These are phyloP conservation scores for Tokudaia tokunoshimensis DNA, from an alignment of 2,797 vertebrate genomes.

Conservation along the genomic window DNA sequence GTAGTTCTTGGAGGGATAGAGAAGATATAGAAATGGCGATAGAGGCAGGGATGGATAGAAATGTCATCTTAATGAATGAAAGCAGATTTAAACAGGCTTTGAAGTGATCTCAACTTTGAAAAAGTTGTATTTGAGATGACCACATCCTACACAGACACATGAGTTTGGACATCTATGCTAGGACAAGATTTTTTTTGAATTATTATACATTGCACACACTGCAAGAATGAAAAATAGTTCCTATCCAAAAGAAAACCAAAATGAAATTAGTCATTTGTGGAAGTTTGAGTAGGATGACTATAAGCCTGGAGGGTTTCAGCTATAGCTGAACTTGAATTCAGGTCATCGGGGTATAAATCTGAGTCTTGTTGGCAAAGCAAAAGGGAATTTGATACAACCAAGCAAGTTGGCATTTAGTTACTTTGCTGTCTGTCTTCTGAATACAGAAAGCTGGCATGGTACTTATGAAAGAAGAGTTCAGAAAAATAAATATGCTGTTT, in stretches of 20 bases:
- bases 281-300: background rate
- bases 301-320: constrained; percentile 22
- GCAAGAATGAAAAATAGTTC: constrained; percentile 33
- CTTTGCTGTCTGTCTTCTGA: constrained; percentile 50
- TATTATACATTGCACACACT: background rate
- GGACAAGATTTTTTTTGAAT: background rate
- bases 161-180: background rate
- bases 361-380: constrained; percentile 17
- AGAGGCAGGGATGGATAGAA: background rate
- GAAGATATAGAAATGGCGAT: background rate
- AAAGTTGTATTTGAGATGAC: background rate
- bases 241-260: background rate
- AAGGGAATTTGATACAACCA: background rate
- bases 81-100: background rate
- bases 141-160: background rate
- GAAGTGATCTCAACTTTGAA: background rate
- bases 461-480: background rate
- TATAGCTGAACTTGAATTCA: constrained; percentile 41
- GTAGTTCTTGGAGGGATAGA: background rate
- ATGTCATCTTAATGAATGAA: background rate
- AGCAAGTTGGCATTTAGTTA: constrained; percentile 5
- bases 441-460: background rate
- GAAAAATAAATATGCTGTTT: background rate
- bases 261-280: background rate
- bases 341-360: background rate